Base-by-base conservation (phyloP, 2,113 vertebrate genomes). In the Thalassarche chlororhynchos region DNA sequence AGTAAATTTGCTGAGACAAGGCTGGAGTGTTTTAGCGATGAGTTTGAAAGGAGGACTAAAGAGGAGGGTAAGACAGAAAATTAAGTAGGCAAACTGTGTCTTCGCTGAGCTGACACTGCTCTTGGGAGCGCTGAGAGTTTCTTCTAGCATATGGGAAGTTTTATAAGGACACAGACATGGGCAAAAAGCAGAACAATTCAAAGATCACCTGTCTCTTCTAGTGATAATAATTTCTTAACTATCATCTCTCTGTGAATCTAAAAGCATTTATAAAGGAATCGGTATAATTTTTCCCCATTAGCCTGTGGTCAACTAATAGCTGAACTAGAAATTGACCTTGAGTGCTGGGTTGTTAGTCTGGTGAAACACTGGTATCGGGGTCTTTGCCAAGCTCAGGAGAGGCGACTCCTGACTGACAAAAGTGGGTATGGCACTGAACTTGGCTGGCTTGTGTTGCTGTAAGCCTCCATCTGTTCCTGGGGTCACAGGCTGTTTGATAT, bases 401-500 rank as follows among this genome's bases (percentile, higher is more conserved):
- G 38, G 47, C 0, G 0, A 2, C 20, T 91, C 31, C 31, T 18
- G 65, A 0, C 24, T 69, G 84, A 11, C 20, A 25, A 3, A 7
- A 21, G 69, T 11, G 32, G 46, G 21, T 3, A 38, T 5, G 55
- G 44, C 28, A 6, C 51, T 18, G n/a, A 13, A 18, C 29, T 38
- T 6, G 7, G 34, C 8, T 74, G 72, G 14, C 13, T 49, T 7
- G 3, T 32, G 3, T 1, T 42, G 79, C 89, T 74, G 47, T 9
- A 14, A 68, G 47, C 20, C 66, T 21, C 31, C 2, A 3, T 10
- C 52, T 14, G 36, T 7, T 40, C 36, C 72, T 32, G 40, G 31
- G 32, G 2, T 6, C 13, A 2, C 40, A 6, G 42, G 11, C 29
- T 2, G 0, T 6, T 42, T 3, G 6, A 1, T 58, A 6, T 1